Evolutionary conservation across 1,140 invertebrate species (phyloP).

Genomic region (Drosophila pseudoobscura): DNA sequence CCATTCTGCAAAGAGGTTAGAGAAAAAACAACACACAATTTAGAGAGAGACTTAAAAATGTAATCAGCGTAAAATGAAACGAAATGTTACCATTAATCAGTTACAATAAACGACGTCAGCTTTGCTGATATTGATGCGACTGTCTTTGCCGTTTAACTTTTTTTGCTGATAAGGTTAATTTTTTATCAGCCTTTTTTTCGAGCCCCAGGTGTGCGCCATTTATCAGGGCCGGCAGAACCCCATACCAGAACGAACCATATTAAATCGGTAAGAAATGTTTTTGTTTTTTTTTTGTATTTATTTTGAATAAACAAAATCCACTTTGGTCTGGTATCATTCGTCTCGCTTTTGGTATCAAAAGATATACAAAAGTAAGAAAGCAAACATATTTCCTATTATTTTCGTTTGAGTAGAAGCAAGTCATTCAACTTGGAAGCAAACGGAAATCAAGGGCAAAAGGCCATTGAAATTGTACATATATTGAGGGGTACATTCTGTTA

Average conservation of each 20-base stretch:
- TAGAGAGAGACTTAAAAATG: slow-evolving; percentile 2
- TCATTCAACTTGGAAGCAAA: slow-evolving; percentile 37
- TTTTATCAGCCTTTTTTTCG: slow-evolving; percentile 46
- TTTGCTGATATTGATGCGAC: slow-evolving; percentile 50
- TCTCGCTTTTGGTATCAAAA: slow-evolving; percentile 26
- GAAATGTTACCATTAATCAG: slow-evolving; percentile 44
- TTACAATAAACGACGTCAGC: slow-evolving; percentile 46
- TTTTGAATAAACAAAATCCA: slow-evolving; percentile 28
- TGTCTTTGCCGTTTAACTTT: slow-evolving; percentile 24
- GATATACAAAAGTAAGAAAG: slow-evolving; percentile 38
- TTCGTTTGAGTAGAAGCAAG: slow-evolving; percentile 25
- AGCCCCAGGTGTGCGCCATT: slow-evolving; percentile 62
- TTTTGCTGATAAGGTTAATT: slow-evolving; percentile 49
- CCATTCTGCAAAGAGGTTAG: slow-evolving; percentile 55
- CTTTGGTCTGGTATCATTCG: slow-evolving; percentile 7
- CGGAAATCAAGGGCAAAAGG: slow-evolving; percentile 35
- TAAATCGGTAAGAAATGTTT: too few species aligned
- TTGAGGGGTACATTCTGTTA: too few species aligned
- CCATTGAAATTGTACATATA: slow-evolving; percentile 14
- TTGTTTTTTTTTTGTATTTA: slow-evolving; percentile 29
- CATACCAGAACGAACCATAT: too few species aligned
- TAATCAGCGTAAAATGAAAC: slow-evolving; percentile 18
- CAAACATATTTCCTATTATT: slow-evolving; percentile 22
- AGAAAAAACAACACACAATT: background rate
- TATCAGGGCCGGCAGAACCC: slow-evolving; percentile 35